These are phyloP conservation scores for Dendroctonus ponderosae DNA, from an alignment of 1,140 invertebrate species.

Conservation along the genomic window DNA sequence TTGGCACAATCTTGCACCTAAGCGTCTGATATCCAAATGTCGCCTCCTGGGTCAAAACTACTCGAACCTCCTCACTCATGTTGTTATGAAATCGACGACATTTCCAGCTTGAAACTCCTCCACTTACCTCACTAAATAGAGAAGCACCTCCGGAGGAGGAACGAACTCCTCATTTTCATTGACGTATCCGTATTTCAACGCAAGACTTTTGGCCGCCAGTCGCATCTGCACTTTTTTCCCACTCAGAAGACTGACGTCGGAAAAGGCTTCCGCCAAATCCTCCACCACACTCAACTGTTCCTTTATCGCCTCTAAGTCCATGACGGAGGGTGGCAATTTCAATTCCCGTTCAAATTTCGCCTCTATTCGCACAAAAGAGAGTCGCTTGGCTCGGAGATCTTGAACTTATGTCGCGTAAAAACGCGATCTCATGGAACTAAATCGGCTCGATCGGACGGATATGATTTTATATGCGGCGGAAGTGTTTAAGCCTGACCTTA, in stretches of 20 bases:
- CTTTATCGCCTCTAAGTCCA: slow-evolving; percentile 9
- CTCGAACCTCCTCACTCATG: too few relatives aligned
- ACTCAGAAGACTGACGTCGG: slow-evolving; percentile 59
- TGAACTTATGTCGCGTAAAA: background rate
- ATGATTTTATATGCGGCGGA: slow-evolving; percentile 24
- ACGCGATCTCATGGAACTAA: slow-evolving; percentile 5
- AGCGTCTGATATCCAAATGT: too few relatives aligned
- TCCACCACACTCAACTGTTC: slow-evolving; percentile 42
- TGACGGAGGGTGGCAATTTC: background rate
- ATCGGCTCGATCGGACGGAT: slow-evolving; percentile 17
- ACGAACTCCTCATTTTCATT: slow-evolving; percentile 52
- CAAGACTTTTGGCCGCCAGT: slow-evolving; percentile 55
- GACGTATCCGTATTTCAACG: slow-evolving; percentile 51
- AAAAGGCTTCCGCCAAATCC: slow-evolving; percentile 59
- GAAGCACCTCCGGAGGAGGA: slow-evolving; percentile 61
- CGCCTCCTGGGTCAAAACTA: too few relatives aligned
- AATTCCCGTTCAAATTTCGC: too few relatives aligned
- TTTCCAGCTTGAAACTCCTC: too few relatives aligned
- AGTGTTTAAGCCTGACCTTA: slow-evolving; percentile 20
- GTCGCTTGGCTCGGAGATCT: too few relatives aligned
- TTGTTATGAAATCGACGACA: too few relatives aligned
- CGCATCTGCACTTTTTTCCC: slow-evolving; percentile 56
- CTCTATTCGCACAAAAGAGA: too few relatives aligned
- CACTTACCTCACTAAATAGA: slow-evolving; percentile 66
- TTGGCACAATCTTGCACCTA: too few relatives aligned